A percentile compares a stretch with the other conserved stretches of the same genome.
phyloP scores from a whole-genome alignment of 2,797 vertebrate species.

The Ambastaia sidthimunki region DNA sequence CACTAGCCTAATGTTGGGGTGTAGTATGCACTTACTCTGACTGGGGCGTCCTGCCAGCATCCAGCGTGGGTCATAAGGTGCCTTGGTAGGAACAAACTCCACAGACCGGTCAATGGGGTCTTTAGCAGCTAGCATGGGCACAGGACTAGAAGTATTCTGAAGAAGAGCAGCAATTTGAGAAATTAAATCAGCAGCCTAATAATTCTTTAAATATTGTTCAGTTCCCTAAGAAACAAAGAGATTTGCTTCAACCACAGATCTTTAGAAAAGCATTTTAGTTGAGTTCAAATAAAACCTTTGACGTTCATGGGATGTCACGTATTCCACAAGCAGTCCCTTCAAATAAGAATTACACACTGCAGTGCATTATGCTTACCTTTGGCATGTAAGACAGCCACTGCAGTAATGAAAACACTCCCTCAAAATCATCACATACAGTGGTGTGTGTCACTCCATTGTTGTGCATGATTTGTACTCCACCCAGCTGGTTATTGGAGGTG shows the following conservation, averaged over 20 bases:
- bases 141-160: conserved; percentile 83
- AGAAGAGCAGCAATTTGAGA: neutral
- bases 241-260: too few relatives aligned
- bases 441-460: conserved; percentile 94
- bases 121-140: conserved; percentile 88
- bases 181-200: neutral
- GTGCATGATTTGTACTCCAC: conserved; percentile 97
- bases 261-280: too few relatives aligned
- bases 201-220: neutral
- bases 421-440: conserved; percentile 93
- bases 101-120: conserved; percentile 89
- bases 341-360: neutral
- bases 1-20: too few relatives aligned
- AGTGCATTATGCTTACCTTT: conserved; percentile 73
- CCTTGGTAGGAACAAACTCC: conserved; percentile 92
- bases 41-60: conserved; percentile 91
- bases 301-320: neutral
- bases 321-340: neutral
- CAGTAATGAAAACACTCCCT: conserved; percentile 89
- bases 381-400: conserved; percentile 97
- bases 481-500: conserved; percentile 96
- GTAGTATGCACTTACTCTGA: conserved; percentile 80
- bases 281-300: neutral
- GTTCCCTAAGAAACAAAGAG: neutral
- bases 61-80: conserved; percentile 97